These are phyloP conservation scores for Gorsachius magnificus DNA, from an alignment of 2,797 vertebrate species.

Conservation along the genomic window DNA sequence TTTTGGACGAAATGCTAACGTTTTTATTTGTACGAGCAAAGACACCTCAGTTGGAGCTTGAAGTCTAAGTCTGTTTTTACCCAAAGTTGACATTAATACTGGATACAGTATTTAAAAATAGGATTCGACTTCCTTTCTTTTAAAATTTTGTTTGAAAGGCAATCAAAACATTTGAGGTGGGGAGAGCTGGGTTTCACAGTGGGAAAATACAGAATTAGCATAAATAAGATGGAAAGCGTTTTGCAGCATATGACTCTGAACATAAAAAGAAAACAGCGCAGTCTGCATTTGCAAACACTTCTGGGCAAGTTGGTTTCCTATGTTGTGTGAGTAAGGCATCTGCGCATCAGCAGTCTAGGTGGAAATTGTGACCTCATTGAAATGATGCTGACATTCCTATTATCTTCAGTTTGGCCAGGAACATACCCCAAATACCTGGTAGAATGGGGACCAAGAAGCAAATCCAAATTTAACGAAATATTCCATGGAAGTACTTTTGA, in stretches of 20 bases:
- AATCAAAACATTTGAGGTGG: not conserved
- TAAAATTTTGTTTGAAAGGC: slow-evolving; percentile 24
- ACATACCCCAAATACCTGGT: not conserved
- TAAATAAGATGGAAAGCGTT: not conserved
- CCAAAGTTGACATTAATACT: not conserved
- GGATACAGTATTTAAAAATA: not conserved
- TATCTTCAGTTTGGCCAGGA: not conserved
- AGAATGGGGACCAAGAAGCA: not conserved
- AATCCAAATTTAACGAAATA: not conserved
- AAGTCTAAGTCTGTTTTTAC: not conserved
- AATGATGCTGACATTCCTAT: not conserved
- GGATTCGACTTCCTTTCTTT: slow-evolving; percentile 27
- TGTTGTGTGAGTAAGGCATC: fast-evolving
- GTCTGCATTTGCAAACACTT: not conserved
- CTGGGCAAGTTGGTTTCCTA: not conserved
- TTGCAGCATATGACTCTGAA: not conserved
- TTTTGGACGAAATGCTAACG: slow-evolving; percentile 61
- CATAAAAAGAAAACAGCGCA: not conserved
- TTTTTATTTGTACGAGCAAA: slow-evolving; percentile 63
- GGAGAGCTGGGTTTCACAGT: not conserved
- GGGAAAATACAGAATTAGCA: not conserved
- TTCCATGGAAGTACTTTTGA: not conserved
- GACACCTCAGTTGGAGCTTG: slow-evolving; percentile 30
- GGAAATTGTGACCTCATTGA: not conserved
- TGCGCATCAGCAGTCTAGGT: not conserved